Evolutionary conservation across 1,140 invertebrate genomes (phyloP).

Genomic region (Cephus cinctus): DNA sequence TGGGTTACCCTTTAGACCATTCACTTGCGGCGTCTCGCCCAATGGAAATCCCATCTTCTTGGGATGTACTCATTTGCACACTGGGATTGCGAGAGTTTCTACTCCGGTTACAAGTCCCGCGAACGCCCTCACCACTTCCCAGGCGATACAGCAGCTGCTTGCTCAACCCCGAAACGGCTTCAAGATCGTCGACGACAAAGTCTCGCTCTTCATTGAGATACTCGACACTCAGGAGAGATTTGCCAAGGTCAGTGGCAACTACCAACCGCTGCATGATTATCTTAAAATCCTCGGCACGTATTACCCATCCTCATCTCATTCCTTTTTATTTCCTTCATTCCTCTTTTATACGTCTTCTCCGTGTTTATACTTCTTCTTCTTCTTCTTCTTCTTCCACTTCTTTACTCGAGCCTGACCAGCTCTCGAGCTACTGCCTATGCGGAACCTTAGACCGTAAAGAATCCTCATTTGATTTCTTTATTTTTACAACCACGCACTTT

Average conservation of each 20-base stretch:
- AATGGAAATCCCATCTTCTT: slow-evolving; percentile 55
- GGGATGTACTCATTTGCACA: slow-evolving; percentile 54
- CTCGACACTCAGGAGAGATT: slow-evolving; percentile 77
- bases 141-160: slow-evolving; percentile 68
- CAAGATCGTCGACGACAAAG: slow-evolving; percentile 72
- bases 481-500: background rate
- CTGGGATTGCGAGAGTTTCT: slow-evolving; percentile 34
- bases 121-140: slow-evolving; percentile 54
- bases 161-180: slow-evolving; percentile 70
- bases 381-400: no score
- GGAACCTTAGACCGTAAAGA: no score
- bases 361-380: background rate
- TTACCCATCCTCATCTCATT: no score
- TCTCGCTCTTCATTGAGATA: slow-evolving; percentile 76
- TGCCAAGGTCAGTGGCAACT: slow-evolving; percentile 72
- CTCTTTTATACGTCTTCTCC: background rate
- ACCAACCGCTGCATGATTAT: no score
- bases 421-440: no score
- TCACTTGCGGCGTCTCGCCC: slow-evolving; percentile 51
- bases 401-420: no score
- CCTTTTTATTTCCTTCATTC: background rate
- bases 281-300: no score
- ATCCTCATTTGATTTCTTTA: background rate
- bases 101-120: slow-evolving; percentile 59
- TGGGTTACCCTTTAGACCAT: slow-evolving; percentile 58